Conservation (phyloP, 2,888 invertebrate genomes). For the Mechanitis messenoides region DNA sequence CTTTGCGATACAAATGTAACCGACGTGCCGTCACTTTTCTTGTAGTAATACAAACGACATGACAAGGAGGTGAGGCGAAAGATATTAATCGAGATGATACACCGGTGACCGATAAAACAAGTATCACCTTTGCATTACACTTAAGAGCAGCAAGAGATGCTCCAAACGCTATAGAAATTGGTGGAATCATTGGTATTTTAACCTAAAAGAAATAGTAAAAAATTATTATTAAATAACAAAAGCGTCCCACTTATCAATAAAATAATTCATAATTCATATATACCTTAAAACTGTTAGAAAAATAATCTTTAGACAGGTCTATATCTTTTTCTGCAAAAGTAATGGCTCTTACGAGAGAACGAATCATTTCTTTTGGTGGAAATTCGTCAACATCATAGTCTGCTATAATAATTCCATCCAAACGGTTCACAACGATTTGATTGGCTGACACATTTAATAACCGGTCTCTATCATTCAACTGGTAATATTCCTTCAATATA, state of each 20-base stretch:
- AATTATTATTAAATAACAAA: too few species aligned
- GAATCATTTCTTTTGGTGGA: constrained; percentile 29
- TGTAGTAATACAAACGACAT: constrained; percentile 36
- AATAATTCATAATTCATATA: not conserved
- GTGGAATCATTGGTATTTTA: constrained; percentile 21
- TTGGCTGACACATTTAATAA: constrained; percentile 30
- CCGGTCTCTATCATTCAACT: constrained; percentile 23
- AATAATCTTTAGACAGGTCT: constrained; percentile 29
- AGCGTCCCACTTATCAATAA: too few species aligned
- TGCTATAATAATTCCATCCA: constrained; percentile 34
- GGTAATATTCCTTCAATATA: constrained; percentile 31
- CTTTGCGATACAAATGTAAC: constrained; percentile 40
- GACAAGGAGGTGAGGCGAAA: constrained; percentile 24
- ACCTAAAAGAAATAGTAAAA: constrained; percentile 11
- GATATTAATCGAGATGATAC: constrained; percentile 30
- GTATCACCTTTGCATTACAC: constrained; percentile 25
- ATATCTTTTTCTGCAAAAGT: constrained; percentile 28
- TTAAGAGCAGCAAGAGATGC: constrained; percentile 29
- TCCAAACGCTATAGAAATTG: constrained; percentile 24
- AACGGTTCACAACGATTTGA: constrained; percentile 27
- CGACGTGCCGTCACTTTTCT: constrained; percentile 30
- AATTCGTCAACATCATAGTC: constrained; percentile 17
- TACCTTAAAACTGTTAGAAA: constrained; percentile 31
- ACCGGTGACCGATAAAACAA: constrained; percentile 29
- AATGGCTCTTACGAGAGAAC: constrained; percentile 33